A percentile compares a stretch with the other conserved stretches of the same genome.
phyloP scores from a whole-genome alignment of 2,113 vertebrate genomes.

The Poecile atricapillus region DNA sequence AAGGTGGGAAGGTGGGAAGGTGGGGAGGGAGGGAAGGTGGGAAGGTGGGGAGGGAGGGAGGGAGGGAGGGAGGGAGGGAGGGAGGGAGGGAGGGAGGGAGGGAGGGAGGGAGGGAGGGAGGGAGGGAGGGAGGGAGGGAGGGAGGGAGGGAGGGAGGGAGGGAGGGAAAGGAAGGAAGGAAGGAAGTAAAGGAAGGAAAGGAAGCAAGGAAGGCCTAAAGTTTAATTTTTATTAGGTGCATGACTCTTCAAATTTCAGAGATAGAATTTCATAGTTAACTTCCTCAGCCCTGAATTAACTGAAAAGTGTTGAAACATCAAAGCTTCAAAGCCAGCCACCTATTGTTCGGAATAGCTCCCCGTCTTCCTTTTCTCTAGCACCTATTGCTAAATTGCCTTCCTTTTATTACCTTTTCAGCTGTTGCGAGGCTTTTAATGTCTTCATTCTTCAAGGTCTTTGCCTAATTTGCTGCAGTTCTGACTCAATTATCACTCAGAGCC shows the following conservation, averaged over 20 bases:
- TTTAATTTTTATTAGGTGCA: neutral
- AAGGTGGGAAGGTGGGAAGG: fast-evolving
- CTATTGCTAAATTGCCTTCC: conserved; percentile 28
- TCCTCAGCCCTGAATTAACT: neutral
- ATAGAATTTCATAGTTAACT: neutral
- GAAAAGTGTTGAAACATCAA: neutral
- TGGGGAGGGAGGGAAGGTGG: too few species aligned
- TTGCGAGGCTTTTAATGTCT: conserved; percentile 1
- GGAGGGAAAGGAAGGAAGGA: too few species aligned
- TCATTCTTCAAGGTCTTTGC: conserved; percentile 33
- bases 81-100: too few species aligned
- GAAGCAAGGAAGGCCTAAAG: neutral
- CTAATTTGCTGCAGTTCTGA: conserved; percentile 30
- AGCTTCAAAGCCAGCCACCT: neutral
- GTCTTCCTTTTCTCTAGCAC: neutral
- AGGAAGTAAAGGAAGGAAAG: too few species aligned
- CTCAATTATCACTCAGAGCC: neutral
- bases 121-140: too few species aligned
- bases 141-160: too few species aligned
- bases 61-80: too few species aligned
- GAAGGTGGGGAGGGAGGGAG: too few species aligned
- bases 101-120: too few species aligned
- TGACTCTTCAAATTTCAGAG: neutral
- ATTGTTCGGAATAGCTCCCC: conserved; percentile 8
- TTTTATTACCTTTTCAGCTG: conserved; percentile 29